A percentile compares a stretch with the other conserved stretches of the same genome.
Evolutionary conservation across 1,140 invertebrate genomes (phyloP).

Genomic region (Bombus turneri): DNA sequence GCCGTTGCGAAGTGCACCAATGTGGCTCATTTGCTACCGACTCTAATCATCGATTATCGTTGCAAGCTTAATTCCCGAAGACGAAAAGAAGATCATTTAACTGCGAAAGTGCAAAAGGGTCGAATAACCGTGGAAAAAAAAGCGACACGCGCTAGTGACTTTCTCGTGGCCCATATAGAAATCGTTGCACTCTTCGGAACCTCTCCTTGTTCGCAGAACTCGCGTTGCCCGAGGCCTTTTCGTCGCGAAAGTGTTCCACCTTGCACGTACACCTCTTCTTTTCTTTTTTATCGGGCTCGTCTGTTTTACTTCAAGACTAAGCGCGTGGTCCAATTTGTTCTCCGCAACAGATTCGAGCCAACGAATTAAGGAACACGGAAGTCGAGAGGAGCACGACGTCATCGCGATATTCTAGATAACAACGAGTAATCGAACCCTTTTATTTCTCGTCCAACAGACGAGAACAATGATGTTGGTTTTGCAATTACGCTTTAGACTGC

Average conservation of each 20-base stretch:
- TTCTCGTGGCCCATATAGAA: conserved; percentile 79
- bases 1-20: background rate
- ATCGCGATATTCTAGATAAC: background rate
- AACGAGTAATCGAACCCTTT: background rate
- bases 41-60: background rate
- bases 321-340: conserved; percentile 26
- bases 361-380: conserved; percentile 14
- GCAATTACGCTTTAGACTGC: background rate
- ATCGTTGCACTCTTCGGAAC: conserved; percentile 60
- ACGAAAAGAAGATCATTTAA: background rate
- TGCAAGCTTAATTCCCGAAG: background rate
- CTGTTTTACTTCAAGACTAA: background rate
- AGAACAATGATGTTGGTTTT: background rate
- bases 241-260: conserved; percentile 42
- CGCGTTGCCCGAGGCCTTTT: conserved; percentile 31
- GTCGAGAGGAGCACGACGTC: background rate
- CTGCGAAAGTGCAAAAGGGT: conserved; percentile 56
- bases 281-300: conserved; percentile 10
- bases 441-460: background rate
- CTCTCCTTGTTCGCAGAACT: conserved; percentile 37
- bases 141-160: conserved; percentile 68
- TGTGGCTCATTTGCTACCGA: background rate
- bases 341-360: background rate
- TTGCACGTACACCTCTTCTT: conserved; percentile 27
- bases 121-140: conserved; percentile 65